Base-by-base conservation (phyloP, 2,113 vertebrate genomes). In the Xenotilapia flavipinnis region DNA sequence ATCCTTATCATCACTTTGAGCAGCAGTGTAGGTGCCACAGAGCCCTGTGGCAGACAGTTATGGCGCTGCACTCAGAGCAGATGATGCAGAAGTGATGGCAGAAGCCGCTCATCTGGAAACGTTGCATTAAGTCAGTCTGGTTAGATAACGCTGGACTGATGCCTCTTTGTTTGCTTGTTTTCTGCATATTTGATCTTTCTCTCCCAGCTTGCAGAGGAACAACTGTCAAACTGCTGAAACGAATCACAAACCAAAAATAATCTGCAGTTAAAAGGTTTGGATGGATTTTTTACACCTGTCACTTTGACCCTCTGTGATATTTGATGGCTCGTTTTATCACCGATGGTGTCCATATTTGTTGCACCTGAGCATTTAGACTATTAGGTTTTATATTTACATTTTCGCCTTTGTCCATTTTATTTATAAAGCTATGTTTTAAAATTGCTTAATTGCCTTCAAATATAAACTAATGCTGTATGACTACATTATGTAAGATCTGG, bases 91-190 rank as follows among this genome's bases (percentile, higher is more conserved):
- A 90, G 62, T 87, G 86, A 95, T 85, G 92, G 45, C 38, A 81
- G 83, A 82, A 38, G 80, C 53, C 68, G 77, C 82, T 94, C 92
- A 91, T 92, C 93, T 93, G 94, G 89, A 93, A 94, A 65, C 77
- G 79, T 19, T 87, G 82, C 90, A 42, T 87, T 88, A 89, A 83
- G 87, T 88, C 86, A 10, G 54, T 87, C 83, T 54, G 83, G 87
- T 94, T 93, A 91, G 92, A 93, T 94, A 93, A 93, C 80, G 8
- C 42, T 79, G 75, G 7, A 23, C 87, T 77, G 65, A 89, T 31
- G 88, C 70, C 80, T 83, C 91, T 88, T 89, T 89, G 92, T 92
- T 91, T 70, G 42, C 89, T 90, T 56, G 45, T 89, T 92, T 91
- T 91, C 83, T 90, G 87, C 89, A 84, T 42, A 53, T 89, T 75